These are phyloP conservation scores for Ennomos erosarius DNA, from an alignment of 2,888 invertebrate species.

Conservation along the genomic window DNA sequence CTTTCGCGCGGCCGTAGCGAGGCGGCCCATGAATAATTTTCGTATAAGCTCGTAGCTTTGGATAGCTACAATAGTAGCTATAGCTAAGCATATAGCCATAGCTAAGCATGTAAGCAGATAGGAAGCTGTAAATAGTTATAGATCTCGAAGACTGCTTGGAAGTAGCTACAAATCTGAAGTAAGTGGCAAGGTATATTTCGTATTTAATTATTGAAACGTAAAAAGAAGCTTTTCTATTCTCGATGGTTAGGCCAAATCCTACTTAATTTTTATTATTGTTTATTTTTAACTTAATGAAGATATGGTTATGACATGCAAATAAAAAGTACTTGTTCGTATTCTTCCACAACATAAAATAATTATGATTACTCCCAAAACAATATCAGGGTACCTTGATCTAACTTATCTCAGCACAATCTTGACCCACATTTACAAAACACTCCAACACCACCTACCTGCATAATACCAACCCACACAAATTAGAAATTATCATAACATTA, in stretches of 20 bases:
- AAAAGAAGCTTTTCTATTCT: too few relatives aligned
- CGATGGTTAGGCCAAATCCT: too few relatives aligned
- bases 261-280: too few relatives aligned
- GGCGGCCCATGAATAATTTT: slow-evolving; percentile 76
- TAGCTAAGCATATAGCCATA: slow-evolving; percentile 25
- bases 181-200: too few relatives aligned
- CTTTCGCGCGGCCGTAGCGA: slow-evolving; percentile 68
- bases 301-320: too few relatives aligned
- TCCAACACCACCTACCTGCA: slow-evolving; percentile 38
- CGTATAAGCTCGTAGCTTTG: slow-evolving; percentile 64
- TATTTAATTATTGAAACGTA: too few relatives aligned
- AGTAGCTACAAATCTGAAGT: too few relatives aligned
- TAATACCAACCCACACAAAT: slow-evolving; percentile 38
- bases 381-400: slow-evolving; percentile 23
- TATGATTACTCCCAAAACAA: background rate
- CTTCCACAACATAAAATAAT: too few relatives aligned
- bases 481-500: slow-evolving; percentile 43
- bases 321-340: too few relatives aligned
- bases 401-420: slow-evolving; percentile 31
- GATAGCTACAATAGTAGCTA: slow-evolving; percentile 40
- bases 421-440: slow-evolving; percentile 37
- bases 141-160: background rate
- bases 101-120: slow-evolving; percentile 7
- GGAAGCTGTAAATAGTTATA: background rate
- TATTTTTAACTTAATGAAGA: too few relatives aligned